phyloP scores from a whole-genome alignment of 2,888 invertebrate genomes.

The Adelognathus sp. region DNA sequence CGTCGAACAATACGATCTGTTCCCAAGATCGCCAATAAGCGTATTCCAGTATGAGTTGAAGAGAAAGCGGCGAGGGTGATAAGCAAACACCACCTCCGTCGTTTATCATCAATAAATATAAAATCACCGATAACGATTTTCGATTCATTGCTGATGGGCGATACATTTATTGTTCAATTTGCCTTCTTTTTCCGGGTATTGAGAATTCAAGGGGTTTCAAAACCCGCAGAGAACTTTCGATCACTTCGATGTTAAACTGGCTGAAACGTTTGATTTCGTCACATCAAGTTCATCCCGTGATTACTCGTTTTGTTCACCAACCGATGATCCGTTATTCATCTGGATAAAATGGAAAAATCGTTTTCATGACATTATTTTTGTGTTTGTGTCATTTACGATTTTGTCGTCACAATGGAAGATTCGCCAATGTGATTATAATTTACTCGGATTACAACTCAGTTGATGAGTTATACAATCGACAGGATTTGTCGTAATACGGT shows the following conservation, averaged over 20 bases:
- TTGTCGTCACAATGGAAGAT: background rate
- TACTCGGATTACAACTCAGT: background rate
- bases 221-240: background rate
- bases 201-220: too few species aligned
- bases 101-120: conserved; percentile 39
- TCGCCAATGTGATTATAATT: too few species aligned
- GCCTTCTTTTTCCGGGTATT: background rate
- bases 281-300: background rate
- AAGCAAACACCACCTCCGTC: conserved; percentile 35
- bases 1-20: conserved; percentile 82
- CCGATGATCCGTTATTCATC: background rate
- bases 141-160: conserved; percentile 27
- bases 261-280: background rate
- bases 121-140: conserved; percentile 18
- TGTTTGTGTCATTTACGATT: too few species aligned
- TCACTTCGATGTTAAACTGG: too few species aligned
- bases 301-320: background rate
- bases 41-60: conserved; percentile 83
- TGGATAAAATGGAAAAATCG: background rate
- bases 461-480: background rate
- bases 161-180: background rate
- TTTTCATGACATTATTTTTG: too few species aligned
- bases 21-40: conserved; percentile 83
- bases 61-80: conserved; percentile 73
- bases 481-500: background rate